A percentile compares a stretch with the other conserved stretches of the same genome.
Conservation (phyloP, 2,113 vertebrate genomes). For the Sceloporus undulatus region DNA sequence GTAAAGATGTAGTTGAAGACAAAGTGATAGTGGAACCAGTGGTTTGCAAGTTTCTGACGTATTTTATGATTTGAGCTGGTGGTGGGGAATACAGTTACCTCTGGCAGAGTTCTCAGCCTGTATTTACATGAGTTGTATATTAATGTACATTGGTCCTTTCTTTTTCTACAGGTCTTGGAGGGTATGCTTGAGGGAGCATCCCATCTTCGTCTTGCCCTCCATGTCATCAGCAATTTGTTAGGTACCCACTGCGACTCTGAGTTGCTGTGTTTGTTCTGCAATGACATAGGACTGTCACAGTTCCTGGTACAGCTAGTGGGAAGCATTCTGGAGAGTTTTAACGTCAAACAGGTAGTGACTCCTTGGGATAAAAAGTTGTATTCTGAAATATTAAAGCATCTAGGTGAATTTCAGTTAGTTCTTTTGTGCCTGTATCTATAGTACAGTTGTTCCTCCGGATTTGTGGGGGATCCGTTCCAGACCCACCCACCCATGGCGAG, state of each 20-base stretch:
- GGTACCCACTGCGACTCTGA: slow-evolving; percentile 74
- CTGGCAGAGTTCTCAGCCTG: neutral
- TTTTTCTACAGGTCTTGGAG: slow-evolving; percentile 78
- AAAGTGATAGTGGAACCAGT: neutral
- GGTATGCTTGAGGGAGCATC: slow-evolving; percentile 78
- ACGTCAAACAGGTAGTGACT: slow-evolving; percentile 78
- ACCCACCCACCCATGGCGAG: too few relatives aligned
- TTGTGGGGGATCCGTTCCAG: too few relatives aligned
- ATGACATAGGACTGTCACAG: slow-evolving; percentile 80
- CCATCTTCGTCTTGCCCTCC: slow-evolving; percentile 79
- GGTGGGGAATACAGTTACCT: neutral
- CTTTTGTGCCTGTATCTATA: neutral
- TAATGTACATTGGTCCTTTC: neutral
- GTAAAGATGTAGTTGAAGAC: neutral
- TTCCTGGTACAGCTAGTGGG: slow-evolving; percentile 80
- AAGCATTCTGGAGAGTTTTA: slow-evolving; percentile 74
- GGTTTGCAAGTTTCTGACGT: neutral
- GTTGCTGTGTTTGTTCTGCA: slow-evolving; percentile 71
- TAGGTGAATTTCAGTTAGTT: neutral
- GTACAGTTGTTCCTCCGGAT: too few relatives aligned
- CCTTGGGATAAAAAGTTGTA: neutral
- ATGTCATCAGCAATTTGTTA: slow-evolving; percentile 82
- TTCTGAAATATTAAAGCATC: neutral
- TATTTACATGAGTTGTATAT: neutral
- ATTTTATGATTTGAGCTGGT: neutral